Evolutionary conservation across 2,113 vertebrate genomes (phyloP).

Genomic region (Chroicocephalus ridibundus): DNA sequence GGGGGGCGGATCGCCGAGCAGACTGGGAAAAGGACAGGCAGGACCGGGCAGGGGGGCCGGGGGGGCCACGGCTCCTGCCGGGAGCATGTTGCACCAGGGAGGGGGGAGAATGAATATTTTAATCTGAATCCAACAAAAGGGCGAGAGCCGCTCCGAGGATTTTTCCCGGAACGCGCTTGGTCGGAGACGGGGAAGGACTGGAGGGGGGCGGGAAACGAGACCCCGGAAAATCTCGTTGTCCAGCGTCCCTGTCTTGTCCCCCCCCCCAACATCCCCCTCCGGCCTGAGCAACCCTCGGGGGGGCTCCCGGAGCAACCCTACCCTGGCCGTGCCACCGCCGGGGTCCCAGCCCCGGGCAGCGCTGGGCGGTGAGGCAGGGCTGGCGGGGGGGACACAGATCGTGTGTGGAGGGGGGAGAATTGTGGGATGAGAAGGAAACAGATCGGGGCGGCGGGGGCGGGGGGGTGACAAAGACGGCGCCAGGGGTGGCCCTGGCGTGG

Average conservation of each 20-base stretch:
- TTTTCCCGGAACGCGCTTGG: neutral
- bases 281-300: neutral
- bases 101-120: neutral
- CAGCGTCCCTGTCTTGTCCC: neutral
- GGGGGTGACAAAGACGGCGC: neutral
- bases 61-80: neutral
- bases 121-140: slow-evolving; percentile 26
- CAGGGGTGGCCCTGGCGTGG: neutral
- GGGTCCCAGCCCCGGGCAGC: neutral
- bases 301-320: neutral
- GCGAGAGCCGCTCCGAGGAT: neutral
- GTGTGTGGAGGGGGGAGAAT: too few species aligned
- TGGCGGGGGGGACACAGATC: too few species aligned
- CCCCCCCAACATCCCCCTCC: neutral
- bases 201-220: neutral
- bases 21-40: neutral
- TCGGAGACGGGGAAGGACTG: neutral
- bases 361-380: neutral
- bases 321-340: neutral
- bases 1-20: neutral
- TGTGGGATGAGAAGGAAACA: neutral
- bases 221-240: neutral
- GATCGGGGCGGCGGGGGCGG: neutral
- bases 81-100: neutral
- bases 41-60: neutral